A percentile compares a stretch with the other conserved stretches of the same genome.
phyloP scores from a whole-genome alignment of 1,140 invertebrate genomes.

The Chironomus tepperi region DNA sequence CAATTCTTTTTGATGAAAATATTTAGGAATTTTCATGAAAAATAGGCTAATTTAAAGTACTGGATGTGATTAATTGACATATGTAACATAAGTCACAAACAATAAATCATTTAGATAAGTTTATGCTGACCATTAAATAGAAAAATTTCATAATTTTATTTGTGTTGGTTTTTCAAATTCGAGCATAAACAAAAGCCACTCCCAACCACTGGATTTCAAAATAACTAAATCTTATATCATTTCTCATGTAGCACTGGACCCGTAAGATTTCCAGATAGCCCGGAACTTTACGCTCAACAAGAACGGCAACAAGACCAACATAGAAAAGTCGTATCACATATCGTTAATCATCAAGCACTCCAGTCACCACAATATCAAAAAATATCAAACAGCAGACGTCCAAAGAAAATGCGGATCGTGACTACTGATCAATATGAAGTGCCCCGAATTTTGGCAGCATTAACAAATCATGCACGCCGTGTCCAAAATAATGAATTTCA shows the following conservation, averaged over 20 bases:
- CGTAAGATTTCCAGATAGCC: not conserved
- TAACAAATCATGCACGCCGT: not conserved
- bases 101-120: too few species aligned
- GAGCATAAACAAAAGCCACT: too few species aligned
- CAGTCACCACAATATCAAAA: not conserved
- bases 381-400: not conserved
- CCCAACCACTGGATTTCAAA: not conserved
- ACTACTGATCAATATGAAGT: not conserved
- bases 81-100: too few species aligned
- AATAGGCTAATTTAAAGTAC: too few species aligned
- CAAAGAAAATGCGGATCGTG: not conserved
- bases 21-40: too few species aligned
- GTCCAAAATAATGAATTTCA: constrained; percentile 19
- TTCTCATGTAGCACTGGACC: not conserved
- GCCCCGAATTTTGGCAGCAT: not conserved
- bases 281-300: not conserved
- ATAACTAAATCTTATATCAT: not conserved
- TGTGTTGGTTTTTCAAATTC: too few species aligned
- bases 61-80: too few species aligned
- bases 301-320: not conserved
- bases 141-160: too few species aligned
- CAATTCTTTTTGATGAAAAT: too few species aligned
- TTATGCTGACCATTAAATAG: too few species aligned
- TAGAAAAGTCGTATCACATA: not conserved
- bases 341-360: not conserved